These are phyloP conservation scores for Heteronetta atricapilla DNA, from an alignment of 2,113 vertebrate species.

Conservation along the genomic window DNA sequence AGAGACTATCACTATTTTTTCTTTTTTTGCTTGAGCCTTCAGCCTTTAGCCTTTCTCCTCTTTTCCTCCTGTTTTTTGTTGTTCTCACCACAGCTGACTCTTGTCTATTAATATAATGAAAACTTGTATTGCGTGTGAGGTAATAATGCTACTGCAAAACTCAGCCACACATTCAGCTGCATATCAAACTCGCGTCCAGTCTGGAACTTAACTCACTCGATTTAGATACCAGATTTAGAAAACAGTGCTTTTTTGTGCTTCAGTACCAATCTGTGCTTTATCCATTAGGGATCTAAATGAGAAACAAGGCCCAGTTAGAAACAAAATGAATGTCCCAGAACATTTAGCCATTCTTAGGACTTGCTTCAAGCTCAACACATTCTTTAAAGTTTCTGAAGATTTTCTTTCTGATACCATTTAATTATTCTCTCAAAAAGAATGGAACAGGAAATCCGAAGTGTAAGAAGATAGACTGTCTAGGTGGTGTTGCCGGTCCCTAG, in stretches of 20 bases:
- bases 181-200: background rate
- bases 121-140: background rate
- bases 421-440: background rate
- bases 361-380: background rate
- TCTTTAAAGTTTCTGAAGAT: background rate
- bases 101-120: background rate
- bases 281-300: background rate
- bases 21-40: background rate
- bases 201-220: background rate
- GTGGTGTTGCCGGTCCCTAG: background rate
- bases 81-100: background rate
- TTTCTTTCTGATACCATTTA: slow-evolving; percentile 5
- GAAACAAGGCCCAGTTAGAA: background rate
- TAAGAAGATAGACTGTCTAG: background rate
- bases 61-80: slow-evolving; percentile 11
- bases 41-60: background rate
- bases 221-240: background rate
- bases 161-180: background rate
- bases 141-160: background rate
- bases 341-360: background rate
- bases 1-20: background rate
- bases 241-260: background rate
- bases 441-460: background rate
- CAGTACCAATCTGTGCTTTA: background rate
- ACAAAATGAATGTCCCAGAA: background rate